Evolutionary conservation across 2,113 vertebrate genomes (phyloP), one percentile per base, ranked within the genome.

Genomic region (Cheirogaleus medius): DNA sequence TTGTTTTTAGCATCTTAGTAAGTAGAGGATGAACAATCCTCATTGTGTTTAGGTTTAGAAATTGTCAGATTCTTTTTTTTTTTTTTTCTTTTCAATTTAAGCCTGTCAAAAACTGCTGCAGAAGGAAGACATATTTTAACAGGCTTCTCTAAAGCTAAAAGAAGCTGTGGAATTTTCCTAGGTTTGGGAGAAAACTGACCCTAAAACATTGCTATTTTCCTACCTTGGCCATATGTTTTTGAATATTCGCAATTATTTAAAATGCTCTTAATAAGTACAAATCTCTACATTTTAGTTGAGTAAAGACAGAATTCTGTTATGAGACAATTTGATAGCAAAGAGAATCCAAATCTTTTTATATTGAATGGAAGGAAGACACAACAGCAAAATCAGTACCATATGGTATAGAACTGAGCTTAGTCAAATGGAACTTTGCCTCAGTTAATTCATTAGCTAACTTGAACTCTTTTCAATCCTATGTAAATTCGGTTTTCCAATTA

Each of bases 401-500:
- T 49, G 39, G 63, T 23, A 74, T 42, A 87, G 29, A 84, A 84
- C 11, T n/a, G 91, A 94, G 78, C 60, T 88, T 78, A 42, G 44
- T 89, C 83, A 92, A 64, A 52, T 58, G 95, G 60, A 95, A 73
- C 52, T 90, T 96, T 64, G 23, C 56, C 37, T 92, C 39, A 21
- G 39, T 66, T 90, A 87, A 88, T 92, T 83, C 89, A 76, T 88
- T 94, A 92, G 18, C 64, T 92, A 47, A 84, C 69, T 73, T 96
- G 82, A 69, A 77, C 63, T 96, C 73, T 58, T 52, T 92, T 80
- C 34, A 71, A 10, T 80, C 69, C 49, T 60, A 42, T 95, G 74
- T 80, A 91, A 94, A 82, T 88, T 97, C 25, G 89, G 6, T 42
- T 92, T 98, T 95, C 68, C 95, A 68, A 69, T 96, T 58, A 91